phyloP scores from a whole-genome alignment of 1,140 invertebrate genomes.

The Drosophila ficusphila region DNA sequence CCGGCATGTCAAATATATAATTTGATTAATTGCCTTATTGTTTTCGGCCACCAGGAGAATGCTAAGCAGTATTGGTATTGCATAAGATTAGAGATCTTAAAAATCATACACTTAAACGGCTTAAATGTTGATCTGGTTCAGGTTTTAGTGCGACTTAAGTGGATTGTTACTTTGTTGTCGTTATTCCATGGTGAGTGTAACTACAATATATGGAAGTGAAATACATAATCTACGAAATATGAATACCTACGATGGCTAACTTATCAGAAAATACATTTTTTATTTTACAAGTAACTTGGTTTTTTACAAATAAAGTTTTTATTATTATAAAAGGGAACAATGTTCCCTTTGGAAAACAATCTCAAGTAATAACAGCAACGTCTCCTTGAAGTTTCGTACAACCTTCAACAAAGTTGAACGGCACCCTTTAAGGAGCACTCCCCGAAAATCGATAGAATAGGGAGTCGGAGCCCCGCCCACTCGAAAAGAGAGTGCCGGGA shows the following conservation, averaged over 20 bases:
- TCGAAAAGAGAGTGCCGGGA: constrained; percentile 15
- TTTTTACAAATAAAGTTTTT: too few relatives aligned
- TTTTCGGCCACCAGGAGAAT: constrained; percentile 28
- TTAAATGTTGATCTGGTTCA: background rate
- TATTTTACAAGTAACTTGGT: too few relatives aligned
- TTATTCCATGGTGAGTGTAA: background rate
- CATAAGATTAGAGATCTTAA: constrained; percentile 32
- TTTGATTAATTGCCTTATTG: constrained; percentile 80
- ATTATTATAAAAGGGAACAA: too few relatives aligned
- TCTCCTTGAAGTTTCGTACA: background rate
- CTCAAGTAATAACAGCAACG: background rate
- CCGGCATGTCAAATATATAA: constrained; percentile 69
- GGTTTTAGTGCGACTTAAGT: background rate
- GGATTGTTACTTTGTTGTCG: background rate
- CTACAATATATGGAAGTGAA: too few relatives aligned
- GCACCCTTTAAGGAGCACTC: constrained; percentile 21
- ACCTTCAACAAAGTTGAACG: background rate
- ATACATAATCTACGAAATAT: too few relatives aligned
- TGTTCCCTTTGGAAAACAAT: background rate
- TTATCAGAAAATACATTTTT: too few relatives aligned
- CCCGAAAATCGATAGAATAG: constrained; percentile 32
- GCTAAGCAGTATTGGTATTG: constrained; percentile 29
- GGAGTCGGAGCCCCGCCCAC: constrained; percentile 12
- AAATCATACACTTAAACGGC: constrained; percentile 33
- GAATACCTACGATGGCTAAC: too few relatives aligned